These are phyloP conservation scores for Stigmatopora argus DNA, from an alignment of 2,113 vertebrate genomes.

Conservation along the genomic window DNA sequence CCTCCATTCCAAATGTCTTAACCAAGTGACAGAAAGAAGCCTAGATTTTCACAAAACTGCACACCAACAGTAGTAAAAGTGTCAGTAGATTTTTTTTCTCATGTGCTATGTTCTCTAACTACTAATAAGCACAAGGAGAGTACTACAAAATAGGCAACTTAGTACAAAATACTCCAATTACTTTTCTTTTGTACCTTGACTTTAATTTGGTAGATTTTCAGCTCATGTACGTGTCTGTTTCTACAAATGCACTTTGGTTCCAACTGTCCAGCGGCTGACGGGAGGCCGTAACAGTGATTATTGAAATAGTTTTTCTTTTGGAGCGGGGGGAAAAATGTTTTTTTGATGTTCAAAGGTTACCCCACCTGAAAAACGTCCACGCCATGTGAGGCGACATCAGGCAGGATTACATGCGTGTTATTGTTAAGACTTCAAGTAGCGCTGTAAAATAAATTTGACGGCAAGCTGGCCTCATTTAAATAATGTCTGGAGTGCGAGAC, in stretches of 20 bases:
- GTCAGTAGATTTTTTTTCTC: no score
- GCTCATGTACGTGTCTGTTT: slow-evolving; percentile 31
- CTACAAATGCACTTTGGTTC: slow-evolving; percentile 12
- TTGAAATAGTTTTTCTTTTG: slow-evolving; percentile 33
- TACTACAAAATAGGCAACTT: neutral
- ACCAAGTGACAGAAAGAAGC: neutral
- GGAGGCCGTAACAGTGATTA: slow-evolving; percentile 46
- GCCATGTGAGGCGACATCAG: slow-evolving; percentile 40
- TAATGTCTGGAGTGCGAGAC: slow-evolving; percentile 48
- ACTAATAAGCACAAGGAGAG: neutral
- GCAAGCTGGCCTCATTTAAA: slow-evolving; percentile 55
- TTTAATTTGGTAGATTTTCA: slow-evolving; percentile 45
- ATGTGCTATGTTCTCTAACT: no score
- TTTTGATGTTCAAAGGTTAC: slow-evolving; percentile 59
- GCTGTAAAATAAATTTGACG: slow-evolving; percentile 55
- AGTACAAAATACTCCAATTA: neutral
- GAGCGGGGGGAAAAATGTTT: neutral
- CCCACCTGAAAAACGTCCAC: slow-evolving; percentile 51
- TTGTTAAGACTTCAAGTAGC: slow-evolving; percentile 53
- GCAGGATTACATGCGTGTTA: slow-evolving; percentile 56
- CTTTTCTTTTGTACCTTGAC: slow-evolving; percentile 24
- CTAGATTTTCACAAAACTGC: neutral
- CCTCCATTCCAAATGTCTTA: slow-evolving; percentile 5
- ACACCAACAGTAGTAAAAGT: no score
- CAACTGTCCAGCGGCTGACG: slow-evolving; percentile 32